phyloP scores from a whole-genome alignment of 2,888 invertebrate genomes.

The Geotrupes spiniger region DNA sequence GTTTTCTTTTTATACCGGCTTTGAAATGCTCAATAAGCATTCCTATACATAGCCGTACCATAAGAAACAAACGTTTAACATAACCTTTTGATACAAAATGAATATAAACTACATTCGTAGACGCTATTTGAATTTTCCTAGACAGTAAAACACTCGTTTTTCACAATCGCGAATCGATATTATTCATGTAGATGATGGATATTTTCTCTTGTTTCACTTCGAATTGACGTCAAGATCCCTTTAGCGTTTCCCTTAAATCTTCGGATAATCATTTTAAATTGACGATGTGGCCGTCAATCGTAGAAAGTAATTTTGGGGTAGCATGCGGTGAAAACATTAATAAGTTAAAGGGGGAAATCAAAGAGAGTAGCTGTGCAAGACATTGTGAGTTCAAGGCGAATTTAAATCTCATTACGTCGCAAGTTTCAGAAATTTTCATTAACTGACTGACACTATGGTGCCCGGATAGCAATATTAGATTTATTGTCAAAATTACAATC shows the following conservation, averaged over 20 bases:
- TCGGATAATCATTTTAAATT: too few species aligned
- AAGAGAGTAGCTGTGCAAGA: constrained; percentile 1
- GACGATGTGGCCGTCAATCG: too few species aligned
- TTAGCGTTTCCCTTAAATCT: too few species aligned
- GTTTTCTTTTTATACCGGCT: constrained; percentile 11
- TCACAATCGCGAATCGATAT: too few species aligned
- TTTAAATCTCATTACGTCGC: constrained; percentile 14
- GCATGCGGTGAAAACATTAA: too few species aligned
- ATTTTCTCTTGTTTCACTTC: too few species aligned
- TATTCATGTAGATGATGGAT: too few species aligned
- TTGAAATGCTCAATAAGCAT: constrained; percentile 18
- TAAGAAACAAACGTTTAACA: constrained; percentile 6
- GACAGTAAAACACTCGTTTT: not conserved
- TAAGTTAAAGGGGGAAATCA: not conserved
- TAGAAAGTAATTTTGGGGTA: too few species aligned
- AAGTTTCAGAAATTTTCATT: constrained; percentile 7
- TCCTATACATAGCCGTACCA: constrained; percentile 7
- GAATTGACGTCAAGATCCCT: too few species aligned
- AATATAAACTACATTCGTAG: constrained; percentile 2
- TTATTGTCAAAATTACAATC: too few species aligned
- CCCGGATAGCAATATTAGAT: too few species aligned
- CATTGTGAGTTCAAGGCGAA: not conserved
- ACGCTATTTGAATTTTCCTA: not conserved
- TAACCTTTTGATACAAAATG: constrained; percentile 3
- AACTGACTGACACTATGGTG: too few species aligned